These are phyloP conservation scores for Trinectes maculatus DNA, from an alignment of 2,113 vertebrate genomes.

Conservation along the genomic window DNA sequence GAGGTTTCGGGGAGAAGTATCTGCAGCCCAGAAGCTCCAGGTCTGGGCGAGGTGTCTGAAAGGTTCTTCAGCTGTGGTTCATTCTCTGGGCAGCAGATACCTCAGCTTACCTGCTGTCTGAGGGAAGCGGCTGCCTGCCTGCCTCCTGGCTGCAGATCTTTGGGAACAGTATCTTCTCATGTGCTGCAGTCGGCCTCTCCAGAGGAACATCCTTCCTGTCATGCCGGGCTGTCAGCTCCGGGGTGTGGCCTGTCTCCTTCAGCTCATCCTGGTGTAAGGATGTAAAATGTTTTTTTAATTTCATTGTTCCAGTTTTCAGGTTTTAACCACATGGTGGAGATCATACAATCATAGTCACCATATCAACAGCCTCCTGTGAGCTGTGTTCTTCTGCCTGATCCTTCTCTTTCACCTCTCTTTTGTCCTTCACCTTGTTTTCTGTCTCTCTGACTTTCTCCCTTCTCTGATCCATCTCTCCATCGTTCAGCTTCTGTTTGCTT, in stretches of 20 bases:
- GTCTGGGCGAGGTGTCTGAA: no score
- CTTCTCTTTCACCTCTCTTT: slow-evolving; percentile 5
- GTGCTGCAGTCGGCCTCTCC: slow-evolving; percentile 47
- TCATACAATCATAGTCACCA: slow-evolving; percentile 40
- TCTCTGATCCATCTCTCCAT: background rate
- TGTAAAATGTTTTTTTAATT: background rate
- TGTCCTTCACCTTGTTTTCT: background rate
- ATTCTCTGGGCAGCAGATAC: no score
- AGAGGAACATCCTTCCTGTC: slow-evolving; percentile 61
- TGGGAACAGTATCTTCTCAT: slow-evolving; percentile 49
- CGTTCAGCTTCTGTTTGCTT: background rate
- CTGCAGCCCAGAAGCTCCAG: no score
- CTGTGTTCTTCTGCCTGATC: slow-evolving; percentile 44
- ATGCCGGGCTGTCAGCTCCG: slow-evolving; percentile 65
- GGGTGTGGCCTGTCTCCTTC: slow-evolving; percentile 81
- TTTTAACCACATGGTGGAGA: background rate
- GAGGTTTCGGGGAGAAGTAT: no score
- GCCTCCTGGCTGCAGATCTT: slow-evolving; percentile 46
- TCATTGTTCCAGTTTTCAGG: background rate
- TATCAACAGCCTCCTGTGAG: slow-evolving; percentile 56
- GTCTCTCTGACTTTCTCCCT: slow-evolving; percentile 12
- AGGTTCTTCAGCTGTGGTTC: no score
- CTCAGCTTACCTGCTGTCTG: slow-evolving; percentile 55
- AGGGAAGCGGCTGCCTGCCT: slow-evolving; percentile 5
- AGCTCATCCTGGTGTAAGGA: slow-evolving; percentile 67